Evolutionary conservation across 64 coral and sea anemone species (phyloP).

Genomic region (Dendrophyllia cribrosa): DNA sequence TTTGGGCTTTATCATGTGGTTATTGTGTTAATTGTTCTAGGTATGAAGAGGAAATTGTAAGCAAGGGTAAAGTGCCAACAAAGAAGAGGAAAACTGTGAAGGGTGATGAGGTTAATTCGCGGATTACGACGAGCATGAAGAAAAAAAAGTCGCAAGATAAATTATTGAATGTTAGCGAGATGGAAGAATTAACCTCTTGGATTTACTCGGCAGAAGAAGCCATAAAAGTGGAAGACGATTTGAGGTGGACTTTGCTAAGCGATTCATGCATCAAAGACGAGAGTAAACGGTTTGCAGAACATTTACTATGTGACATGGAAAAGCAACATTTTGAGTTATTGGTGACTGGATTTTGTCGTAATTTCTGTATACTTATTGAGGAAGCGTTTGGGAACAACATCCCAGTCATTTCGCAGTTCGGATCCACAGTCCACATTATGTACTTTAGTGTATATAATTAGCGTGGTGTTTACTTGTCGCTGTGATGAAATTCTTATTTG

Average conservation of each 20-base stretch:
- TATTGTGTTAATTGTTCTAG: no score
- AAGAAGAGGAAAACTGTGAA: background rate
- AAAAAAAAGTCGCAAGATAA: conserved; percentile 8
- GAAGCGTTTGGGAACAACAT: background rate
- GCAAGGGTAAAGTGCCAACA: background rate
- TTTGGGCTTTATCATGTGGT: no score
- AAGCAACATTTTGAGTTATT: background rate
- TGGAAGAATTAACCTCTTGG: background rate
- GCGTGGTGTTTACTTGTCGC: no score
- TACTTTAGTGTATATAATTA: no score
- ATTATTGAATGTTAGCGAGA: background rate
- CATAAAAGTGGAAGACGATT: background rate
- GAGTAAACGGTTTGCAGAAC: background rate
- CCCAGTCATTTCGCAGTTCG: background rate
- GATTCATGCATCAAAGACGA: background rate
- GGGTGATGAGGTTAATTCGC: background rate
- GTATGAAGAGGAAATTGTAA: background rate
- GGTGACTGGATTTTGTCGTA: background rate
- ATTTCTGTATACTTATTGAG: background rate
- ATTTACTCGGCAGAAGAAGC: background rate
- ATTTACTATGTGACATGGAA: background rate
- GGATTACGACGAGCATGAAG: background rate
- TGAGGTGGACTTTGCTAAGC: background rate
- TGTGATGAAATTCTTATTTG: no score
- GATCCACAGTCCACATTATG: no score